phyloP scores from a whole-genome alignment of 2,797 vertebrate genomes.

The Yasuhikotakia modesta region DNA sequence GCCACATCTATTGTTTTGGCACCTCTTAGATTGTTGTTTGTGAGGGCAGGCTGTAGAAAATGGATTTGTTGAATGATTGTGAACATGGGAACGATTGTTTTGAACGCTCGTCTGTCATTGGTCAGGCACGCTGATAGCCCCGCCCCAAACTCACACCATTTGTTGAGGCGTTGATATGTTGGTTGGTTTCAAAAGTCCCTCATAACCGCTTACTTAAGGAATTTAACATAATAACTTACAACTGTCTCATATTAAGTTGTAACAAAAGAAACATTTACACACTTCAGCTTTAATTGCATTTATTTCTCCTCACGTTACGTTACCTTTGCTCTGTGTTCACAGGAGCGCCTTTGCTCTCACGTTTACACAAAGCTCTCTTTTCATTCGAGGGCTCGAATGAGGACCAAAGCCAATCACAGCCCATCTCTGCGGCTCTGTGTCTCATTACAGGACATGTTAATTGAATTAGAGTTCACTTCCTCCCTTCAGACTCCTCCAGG shows the following conservation, averaged over 20 bases:
- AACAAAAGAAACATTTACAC: not conserved
- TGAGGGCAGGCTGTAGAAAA: too few relatives aligned
- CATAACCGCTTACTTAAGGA: too few relatives aligned
- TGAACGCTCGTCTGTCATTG: not conserved
- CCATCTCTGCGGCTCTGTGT: slow-evolving; percentile 71
- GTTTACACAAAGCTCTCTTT: slow-evolving; percentile 72
- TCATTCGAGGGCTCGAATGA: slow-evolving; percentile 71
- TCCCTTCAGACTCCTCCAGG: slow-evolving; percentile 72
- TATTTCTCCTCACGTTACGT: not conserved
- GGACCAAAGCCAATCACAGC: slow-evolving; percentile 74
- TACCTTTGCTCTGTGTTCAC: slow-evolving; percentile 57
- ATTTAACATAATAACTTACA: too few relatives aligned
- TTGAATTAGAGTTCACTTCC: slow-evolving; percentile 76
- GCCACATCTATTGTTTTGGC: too few relatives aligned
- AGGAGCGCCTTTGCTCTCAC: slow-evolving; percentile 58
- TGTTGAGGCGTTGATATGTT: not conserved
- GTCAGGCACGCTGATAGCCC: not conserved
- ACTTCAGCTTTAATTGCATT: slow-evolving; percentile 12
- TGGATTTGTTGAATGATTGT: too few relatives aligned
- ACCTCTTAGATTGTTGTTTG: too few relatives aligned
- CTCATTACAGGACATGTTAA: slow-evolving; percentile 82
- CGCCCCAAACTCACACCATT: not conserved
- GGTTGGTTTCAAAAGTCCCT: not conserved
- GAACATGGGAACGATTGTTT: not conserved
- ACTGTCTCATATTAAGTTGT: not conserved